A percentile compares a stretch with the other conserved stretches of the same genome.
Conservation (phyloP, 2,888 invertebrate species). For the Bombylius discolor region DNA sequence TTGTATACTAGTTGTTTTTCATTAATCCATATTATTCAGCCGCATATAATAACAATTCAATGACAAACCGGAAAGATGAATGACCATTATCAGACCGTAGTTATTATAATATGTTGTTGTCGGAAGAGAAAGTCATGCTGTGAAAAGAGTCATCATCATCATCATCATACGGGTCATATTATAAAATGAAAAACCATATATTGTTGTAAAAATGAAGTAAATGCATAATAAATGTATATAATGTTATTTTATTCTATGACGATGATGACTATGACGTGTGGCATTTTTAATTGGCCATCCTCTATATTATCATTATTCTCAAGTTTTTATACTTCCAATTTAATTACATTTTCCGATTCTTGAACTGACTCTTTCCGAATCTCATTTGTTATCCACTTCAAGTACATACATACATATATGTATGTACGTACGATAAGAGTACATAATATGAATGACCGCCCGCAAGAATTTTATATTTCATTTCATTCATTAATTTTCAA, state of each 20-base stretch:
- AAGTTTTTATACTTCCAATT: background rate
- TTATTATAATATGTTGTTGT: too few relatives aligned
- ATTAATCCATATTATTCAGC: too few relatives aligned
- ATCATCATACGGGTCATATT: background rate
- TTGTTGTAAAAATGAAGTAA: too few relatives aligned
- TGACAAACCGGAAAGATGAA: background rate
- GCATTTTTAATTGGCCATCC: background rate
- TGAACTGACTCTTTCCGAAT: background rate
- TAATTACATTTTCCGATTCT: background rate
- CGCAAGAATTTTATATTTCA: background rate
- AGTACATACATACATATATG: too few relatives aligned
- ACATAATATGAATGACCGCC: background rate
- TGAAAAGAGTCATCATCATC: background rate
- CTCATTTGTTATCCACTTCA: background rate
- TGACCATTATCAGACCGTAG: background rate
- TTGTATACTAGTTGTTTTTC: too few relatives aligned
- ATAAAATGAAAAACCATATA: too few relatives aligned
- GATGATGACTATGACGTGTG: background rate
- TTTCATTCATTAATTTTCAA: too few relatives aligned
- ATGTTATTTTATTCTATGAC: background rate
- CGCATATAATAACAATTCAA: background rate
- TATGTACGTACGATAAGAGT: too few relatives aligned
- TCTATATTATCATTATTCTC: background rate
- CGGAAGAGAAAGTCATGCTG: background rate
- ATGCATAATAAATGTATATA: too few relatives aligned